phyloP scores from a whole-genome alignment of 1,140 invertebrate genomes.

The Scaptomyza hsui region DNA sequence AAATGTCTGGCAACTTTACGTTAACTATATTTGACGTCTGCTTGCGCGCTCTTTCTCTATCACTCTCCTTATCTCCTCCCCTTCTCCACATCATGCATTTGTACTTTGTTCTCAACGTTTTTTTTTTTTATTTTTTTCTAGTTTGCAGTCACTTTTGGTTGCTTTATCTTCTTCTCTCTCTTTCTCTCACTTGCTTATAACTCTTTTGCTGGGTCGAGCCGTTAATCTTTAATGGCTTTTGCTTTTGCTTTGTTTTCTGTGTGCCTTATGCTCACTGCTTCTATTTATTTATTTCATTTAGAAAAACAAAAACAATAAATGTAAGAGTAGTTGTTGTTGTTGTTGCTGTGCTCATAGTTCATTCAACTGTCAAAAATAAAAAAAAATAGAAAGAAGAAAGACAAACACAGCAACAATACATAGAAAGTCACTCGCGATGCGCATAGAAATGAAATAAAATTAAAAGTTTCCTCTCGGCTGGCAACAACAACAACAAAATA shows the following conservation, averaged over 20 bases:
- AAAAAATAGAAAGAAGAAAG: conserved; percentile 38
- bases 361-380: conserved; percentile 72
- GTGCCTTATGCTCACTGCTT: conserved; percentile 39
- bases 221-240: conserved; percentile 43
- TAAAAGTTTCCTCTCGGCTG: conserved; percentile 29
- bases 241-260: conserved; percentile 27
- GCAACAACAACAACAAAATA: conserved; percentile 9
- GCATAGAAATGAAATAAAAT: conserved; percentile 51
- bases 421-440: conserved; percentile 36
- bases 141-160: conserved; percentile 53
- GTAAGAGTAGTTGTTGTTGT: conserved; percentile 12
- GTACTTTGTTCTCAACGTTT: conserved; percentile 18
- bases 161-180: conserved; percentile 29
- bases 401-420: conserved; percentile 15
- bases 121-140: conserved; percentile 42
- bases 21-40: conserved; percentile 53
- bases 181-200: conserved; percentile 15
- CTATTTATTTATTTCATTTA: conserved; percentile 43
- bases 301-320: conserved; percentile 18
- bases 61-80: background rate
- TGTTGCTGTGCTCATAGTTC: conserved; percentile 42
- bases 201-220: conserved; percentile 27
- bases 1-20: conserved; percentile 35
- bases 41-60: background rate
- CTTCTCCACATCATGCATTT: conserved; percentile 43